Evolutionary conservation across 2,888 invertebrate genomes (phyloP).

Genomic region (Leistus spinibarbis): DNA sequence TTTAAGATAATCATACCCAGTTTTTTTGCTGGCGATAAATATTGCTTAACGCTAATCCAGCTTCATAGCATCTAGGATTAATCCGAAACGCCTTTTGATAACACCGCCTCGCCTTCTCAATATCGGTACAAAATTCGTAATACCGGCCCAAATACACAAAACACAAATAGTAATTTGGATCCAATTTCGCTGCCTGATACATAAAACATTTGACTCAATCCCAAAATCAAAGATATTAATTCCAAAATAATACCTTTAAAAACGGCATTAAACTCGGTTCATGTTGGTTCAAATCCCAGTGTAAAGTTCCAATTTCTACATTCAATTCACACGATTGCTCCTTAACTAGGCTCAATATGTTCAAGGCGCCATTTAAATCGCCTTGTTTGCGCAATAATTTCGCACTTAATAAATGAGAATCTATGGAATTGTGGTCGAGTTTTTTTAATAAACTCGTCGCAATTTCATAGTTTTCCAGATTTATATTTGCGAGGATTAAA

Average conservation of each 20-base stretch:
- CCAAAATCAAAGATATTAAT: slow-evolving; percentile 22
- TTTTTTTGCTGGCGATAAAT: slow-evolving; percentile 72
- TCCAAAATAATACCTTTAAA: slow-evolving; percentile 59
- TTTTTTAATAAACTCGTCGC: slow-evolving; percentile 52
- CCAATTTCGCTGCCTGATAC: slow-evolving; percentile 67
- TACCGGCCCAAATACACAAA: slow-evolving; percentile 79
- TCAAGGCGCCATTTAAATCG: slow-evolving; percentile 62
- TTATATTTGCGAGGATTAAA: slow-evolving; percentile 53
- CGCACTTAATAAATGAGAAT: slow-evolving; percentile 58
- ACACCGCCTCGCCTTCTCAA: slow-evolving; percentile 79
- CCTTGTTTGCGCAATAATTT: slow-evolving; percentile 60
- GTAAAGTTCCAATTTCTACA: slow-evolving; percentile 65
- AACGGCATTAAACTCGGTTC: slow-evolving; percentile 68
- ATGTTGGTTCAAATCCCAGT: slow-evolving; percentile 65
- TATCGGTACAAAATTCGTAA: slow-evolving; percentile 69
- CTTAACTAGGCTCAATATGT: slow-evolving; percentile 58
- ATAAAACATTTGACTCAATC: not conserved
- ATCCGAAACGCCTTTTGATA: slow-evolving; percentile 83
- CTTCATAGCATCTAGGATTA: slow-evolving; percentile 69
- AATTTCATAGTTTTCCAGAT: slow-evolving; percentile 53
- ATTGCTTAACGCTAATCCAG: slow-evolving; percentile 77
- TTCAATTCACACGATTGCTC: slow-evolving; percentile 60
- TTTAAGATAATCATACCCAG: slow-evolving; percentile 57
- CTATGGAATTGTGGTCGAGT: slow-evolving; percentile 48
- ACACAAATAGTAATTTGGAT: slow-evolving; percentile 75